Conservation (phyloP, 2,797 vertebrate species). For the Enteromius thamalakanensis region DNA sequence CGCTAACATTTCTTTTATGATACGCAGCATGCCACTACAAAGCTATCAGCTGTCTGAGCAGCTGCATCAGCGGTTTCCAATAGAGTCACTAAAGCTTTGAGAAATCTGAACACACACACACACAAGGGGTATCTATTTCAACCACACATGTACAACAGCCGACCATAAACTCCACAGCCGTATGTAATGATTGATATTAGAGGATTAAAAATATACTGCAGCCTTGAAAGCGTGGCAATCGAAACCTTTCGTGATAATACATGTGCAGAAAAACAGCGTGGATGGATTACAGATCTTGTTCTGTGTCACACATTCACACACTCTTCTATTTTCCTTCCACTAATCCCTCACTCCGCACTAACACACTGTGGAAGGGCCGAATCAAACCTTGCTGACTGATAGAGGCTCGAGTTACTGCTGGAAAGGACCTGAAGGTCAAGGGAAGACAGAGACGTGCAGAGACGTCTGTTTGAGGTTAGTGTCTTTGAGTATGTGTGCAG, state of each 20-base stretch:
- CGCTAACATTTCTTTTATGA: conserved; percentile 56
- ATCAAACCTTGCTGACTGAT: conserved; percentile 54
- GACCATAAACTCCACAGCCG: conserved; percentile 55
- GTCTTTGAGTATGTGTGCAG: conserved; percentile 2
- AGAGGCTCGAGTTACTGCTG: conserved; percentile 49
- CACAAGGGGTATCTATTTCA: conserved; percentile 55
- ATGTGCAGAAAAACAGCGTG: conserved; percentile 11
- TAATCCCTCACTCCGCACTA: conserved; percentile 45
- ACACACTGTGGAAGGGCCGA: conserved; percentile 45
- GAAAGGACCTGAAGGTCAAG: conserved; percentile 64
- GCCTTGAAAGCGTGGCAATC: conserved; percentile 52
- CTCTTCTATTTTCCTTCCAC: conserved; percentile 45
- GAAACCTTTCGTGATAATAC: conserved; percentile 46
- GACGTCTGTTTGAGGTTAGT: conserved; percentile 41
- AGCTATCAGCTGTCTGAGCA: conserved; percentile 57
- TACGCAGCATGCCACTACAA: conserved; percentile 54
- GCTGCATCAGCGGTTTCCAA: conserved; percentile 53
- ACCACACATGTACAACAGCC: conserved; percentile 48
- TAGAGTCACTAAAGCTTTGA: conserved; percentile 53
- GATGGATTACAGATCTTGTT: conserved; percentile 47
- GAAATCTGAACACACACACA: conserved; percentile 57
- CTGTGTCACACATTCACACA: conserved; percentile 44
- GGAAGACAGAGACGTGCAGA: conserved; percentile 50
- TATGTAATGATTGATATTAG: conserved; percentile 50
- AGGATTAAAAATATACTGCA: conserved; percentile 47